Evolutionary conservation across 2,113 vertebrate species (phyloP).

Genomic region (Phycodurus eques): DNA sequence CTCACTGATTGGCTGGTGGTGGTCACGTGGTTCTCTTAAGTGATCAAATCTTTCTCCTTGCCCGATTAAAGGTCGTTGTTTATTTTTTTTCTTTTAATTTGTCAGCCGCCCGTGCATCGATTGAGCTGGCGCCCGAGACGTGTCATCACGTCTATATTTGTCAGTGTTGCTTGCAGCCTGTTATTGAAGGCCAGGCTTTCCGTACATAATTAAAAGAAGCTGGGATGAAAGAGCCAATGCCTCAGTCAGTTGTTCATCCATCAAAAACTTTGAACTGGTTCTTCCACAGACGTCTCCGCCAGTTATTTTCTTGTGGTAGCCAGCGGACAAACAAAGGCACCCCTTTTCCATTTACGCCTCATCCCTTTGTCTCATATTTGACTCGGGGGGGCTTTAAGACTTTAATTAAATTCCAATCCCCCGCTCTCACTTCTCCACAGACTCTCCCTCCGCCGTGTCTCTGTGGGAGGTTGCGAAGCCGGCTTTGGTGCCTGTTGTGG

Average conservation of each 20-base stretch:
- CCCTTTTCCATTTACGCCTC: constrained; percentile 70
- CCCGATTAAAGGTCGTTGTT: constrained; percentile 30
- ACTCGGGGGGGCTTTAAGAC: constrained; percentile 71
- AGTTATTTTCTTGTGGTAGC: constrained; percentile 68
- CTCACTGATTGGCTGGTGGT: constrained; percentile 15
- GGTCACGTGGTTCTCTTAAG: not conserved
- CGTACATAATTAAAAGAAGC: constrained; percentile 66
- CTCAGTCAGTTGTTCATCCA: constrained; percentile 54
- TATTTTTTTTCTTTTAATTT: constrained; percentile 25
- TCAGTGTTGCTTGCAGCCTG: constrained; percentile 40
- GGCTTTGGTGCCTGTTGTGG: constrained; percentile 73
- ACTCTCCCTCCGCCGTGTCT: constrained; percentile 58
- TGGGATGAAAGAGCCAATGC: constrained; percentile 51
- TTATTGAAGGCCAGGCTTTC: constrained; percentile 45
- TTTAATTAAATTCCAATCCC: constrained; percentile 76
- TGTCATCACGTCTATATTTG: constrained; percentile 54
- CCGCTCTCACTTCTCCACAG: constrained; percentile 66
- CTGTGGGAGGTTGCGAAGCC: constrained; percentile 72
- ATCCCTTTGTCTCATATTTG: constrained; percentile 74
- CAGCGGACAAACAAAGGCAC: constrained; percentile 71
- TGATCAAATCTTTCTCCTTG: not conserved
- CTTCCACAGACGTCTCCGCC: constrained; percentile 45
- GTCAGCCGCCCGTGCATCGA: constrained; percentile 20
- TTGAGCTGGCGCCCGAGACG: constrained; percentile 16
- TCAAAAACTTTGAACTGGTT: constrained; percentile 53